Conservation (phyloP, 2,888 invertebrate species). For the Cacoxenus indagator region DNA sequence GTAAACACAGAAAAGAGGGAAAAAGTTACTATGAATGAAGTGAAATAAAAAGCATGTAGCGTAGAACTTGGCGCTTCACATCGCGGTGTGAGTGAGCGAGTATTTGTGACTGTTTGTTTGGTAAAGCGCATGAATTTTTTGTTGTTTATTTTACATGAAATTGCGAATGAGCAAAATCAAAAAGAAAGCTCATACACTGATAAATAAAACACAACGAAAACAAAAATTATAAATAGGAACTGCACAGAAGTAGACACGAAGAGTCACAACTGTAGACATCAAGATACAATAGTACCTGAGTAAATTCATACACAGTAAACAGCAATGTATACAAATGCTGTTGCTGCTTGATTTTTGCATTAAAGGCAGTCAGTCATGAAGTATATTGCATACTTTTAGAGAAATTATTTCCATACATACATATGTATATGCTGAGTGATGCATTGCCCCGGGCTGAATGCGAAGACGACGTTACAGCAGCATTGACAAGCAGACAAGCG, state of each 20-base stretch:
- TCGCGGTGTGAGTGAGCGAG: not conserved
- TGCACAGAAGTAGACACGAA: constrained; percentile 2
- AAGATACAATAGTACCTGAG: not conserved
- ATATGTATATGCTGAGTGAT: constrained; percentile 22
- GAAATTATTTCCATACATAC: constrained; percentile 51
- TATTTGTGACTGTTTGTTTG: not conserved
- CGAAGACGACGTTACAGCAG: not conserved
- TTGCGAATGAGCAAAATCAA: not conserved
- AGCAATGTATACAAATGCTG: constrained; percentile 28
- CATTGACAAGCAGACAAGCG: not conserved
- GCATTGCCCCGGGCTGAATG: not conserved
- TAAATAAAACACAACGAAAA: not conserved
- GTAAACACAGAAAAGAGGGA: not conserved
- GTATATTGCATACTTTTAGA: constrained; percentile 48
- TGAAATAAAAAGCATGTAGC: not conserved
- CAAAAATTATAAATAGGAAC: not conserved
- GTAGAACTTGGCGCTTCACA: not conserved
- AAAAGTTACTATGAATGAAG: not conserved
- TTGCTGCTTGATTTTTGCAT: constrained; percentile 8
- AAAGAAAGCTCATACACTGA: not conserved
- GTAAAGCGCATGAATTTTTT: not conserved
- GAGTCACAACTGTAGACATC: not conserved
- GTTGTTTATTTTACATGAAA: not conserved
- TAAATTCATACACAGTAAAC: not conserved
- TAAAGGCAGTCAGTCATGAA: constrained; percentile 35